Percentiles rank a stretch among this genome's conserved stretches.
These are phyloP conservation scores for Itoplectis maculator DNA, from an alignment of 2,888 invertebrate species.

Conservation along the genomic window DNA sequence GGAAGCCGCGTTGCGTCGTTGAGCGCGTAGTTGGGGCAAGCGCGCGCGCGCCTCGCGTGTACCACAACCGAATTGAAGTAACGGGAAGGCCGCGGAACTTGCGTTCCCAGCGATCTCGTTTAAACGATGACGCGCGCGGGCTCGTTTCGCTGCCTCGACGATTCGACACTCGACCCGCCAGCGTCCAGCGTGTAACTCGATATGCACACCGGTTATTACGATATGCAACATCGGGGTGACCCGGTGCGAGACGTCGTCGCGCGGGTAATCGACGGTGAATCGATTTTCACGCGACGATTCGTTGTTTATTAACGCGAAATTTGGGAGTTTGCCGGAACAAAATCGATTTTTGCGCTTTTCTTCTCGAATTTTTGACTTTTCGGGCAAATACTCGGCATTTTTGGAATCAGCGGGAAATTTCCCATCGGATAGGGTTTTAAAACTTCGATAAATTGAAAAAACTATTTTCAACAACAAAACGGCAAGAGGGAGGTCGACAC, in stretches of 20 bases:
- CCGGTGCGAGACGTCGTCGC: constrained; percentile 3
- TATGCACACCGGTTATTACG: constrained; percentile 47
- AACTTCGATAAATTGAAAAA: too few species aligned
- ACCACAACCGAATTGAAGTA: constrained; percentile 51
- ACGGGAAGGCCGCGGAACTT: constrained; percentile 64
- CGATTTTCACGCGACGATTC: too few species aligned
- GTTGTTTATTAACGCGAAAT: too few species aligned
- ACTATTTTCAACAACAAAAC: too few species aligned
- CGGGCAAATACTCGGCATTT: too few species aligned
- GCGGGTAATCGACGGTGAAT: constrained; percentile 19
- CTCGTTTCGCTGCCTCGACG: constrained; percentile 16
- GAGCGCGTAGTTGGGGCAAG: background rate
- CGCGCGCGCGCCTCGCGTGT: background rate
- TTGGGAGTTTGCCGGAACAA: too few species aligned
- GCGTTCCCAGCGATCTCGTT: constrained; percentile 67
- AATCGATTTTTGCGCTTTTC: too few species aligned
- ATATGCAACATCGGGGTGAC: constrained; percentile 2
- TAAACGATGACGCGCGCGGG: constrained; percentile 64
- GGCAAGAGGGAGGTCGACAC: too few species aligned
- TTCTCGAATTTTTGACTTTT: too few species aligned
- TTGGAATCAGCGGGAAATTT: too few species aligned
- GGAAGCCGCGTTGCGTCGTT: background rate
- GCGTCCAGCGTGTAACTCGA: constrained; percentile 23
- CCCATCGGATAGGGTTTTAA: too few species aligned
- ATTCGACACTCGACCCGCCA: constrained; percentile 54